Base-by-base conservation (phyloP, 2,888 invertebrate species). In the Harmothoe impar region DNA sequence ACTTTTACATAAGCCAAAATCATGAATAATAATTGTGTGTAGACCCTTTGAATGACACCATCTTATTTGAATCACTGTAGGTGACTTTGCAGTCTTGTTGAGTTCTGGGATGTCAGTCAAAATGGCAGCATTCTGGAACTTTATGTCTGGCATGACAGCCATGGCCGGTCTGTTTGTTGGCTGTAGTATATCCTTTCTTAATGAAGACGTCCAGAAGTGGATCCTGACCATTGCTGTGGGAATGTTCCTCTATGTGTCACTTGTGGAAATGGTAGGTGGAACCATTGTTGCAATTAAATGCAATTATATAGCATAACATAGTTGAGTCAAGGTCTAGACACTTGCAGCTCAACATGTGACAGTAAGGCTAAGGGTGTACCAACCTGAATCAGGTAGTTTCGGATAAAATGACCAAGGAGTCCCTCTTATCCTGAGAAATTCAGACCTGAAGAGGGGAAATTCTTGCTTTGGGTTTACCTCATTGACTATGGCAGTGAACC, bases 1-100 rank as follows among this genome's bases (percentile, higher is more conserved):
- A n/a, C n/a, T n/a, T n/a, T n/a, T n/a, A n/a, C n/a, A n/a, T n/a
- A n/a, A n/a, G n/a, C n/a, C n/a, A n/a, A n/a, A n/a, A n/a, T n/a
- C n/a, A n/a, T n/a, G n/a, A n/a, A 43, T 7, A 43, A 43, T 10
- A 7, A 43, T 43, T 43, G 10, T 43, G 43, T 7, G 43, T 43
- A 43, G 43, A 10, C 10, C 5, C 68, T n/a, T 1, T 25, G 7
- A 56, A 15, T 56, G 68, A 68, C 12, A 68, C 29, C 29, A 25
- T 25, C 29, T 68, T 81, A 33, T 81, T 20, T 43, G 5, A 43
- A 43, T 43, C 43, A n/a, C 17, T 15, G 23, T 15, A 91, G 91
- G 91, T 31, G 91, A 91, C 68, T 90, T 91, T 52, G 91, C 91
- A 25, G 90, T 91, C 15, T 56, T 91, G 89, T n/a, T 91, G 25